Evolutionary conservation across 1,140 invertebrate genomes (phyloP).

Genomic region (Philotrypesis tridentata): DNA sequence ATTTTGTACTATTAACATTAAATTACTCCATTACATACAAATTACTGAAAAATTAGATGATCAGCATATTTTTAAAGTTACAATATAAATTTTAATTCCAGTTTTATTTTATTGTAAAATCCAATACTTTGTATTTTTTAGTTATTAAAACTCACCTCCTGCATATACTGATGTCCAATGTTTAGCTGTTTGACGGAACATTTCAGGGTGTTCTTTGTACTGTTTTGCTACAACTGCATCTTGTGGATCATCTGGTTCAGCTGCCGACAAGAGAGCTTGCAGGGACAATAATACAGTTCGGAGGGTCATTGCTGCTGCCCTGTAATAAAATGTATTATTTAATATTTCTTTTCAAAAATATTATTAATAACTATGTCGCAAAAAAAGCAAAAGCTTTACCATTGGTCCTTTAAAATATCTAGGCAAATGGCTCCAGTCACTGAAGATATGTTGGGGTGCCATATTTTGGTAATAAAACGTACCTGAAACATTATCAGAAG

Average conservation of each 20-base stretch:
- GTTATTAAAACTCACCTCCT: slow-evolving; percentile 76
- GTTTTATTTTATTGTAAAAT: too few relatives aligned
- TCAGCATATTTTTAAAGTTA: not conserved
- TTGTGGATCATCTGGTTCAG: slow-evolving; percentile 97
- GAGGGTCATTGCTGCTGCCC: slow-evolving; percentile 99
- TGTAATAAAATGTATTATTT: slow-evolving; percentile 56
- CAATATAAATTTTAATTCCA: too few relatives aligned
- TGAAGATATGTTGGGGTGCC: slow-evolving; percentile 99
- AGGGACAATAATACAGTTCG: slow-evolving; percentile 95
- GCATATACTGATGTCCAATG: slow-evolving; percentile 98
- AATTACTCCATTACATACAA: too few relatives aligned
- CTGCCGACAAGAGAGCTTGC: slow-evolving; percentile 92
- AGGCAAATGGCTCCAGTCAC: slow-evolving; percentile 99
- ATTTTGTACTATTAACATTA: slow-evolving; percentile 2
- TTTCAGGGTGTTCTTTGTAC: slow-evolving; percentile 90
- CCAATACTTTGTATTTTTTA: not conserved
- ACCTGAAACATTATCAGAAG: slow-evolving; percentile 75
- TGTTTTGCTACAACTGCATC: slow-evolving; percentile 98
- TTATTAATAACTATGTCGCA: not conserved
- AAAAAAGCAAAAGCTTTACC: slow-evolving; percentile 76
- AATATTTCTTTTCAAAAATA: not conserved
- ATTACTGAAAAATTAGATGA: too few relatives aligned
- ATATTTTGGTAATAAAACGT: slow-evolving; percentile 97
- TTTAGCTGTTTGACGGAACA: slow-evolving; percentile 91
- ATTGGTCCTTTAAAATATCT: slow-evolving; percentile 99